Base-by-base conservation (phyloP, 2,113 vertebrate species). In the Cervus canadensis region DNA sequence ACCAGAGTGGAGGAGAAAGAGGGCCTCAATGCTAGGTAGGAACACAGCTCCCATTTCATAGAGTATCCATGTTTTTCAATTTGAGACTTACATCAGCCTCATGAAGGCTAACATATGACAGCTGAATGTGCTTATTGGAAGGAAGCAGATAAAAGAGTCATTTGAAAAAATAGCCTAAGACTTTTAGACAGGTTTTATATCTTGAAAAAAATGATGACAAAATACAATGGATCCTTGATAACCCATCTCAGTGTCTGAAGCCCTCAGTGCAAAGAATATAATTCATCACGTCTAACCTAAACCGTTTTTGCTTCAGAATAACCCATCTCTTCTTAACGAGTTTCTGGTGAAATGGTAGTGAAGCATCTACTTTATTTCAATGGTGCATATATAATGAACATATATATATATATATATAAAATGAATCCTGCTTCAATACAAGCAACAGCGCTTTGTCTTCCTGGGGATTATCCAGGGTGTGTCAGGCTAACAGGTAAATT, bases 191-290 rank as follows among this genome's bases (percentile, higher is more conserved):
- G 78, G 28, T 79, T 95, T 94, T 81, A 59, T 3, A 59, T 14
- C 89, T 93, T 52, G 36, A 5, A 87, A 97, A 92, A 98, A 96
- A 50, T 89, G 62, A 97, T 94, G 85, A 94, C 88, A 97, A 97
- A 97, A 95, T 59, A 91, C 25, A 8, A 91, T 62, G n/a, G 76
- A 33, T 94, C 76, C 43, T 79, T 86, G 52, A 95, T 81, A 94
- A 84, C 57, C 78, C 84, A 90, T 92, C 57, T 95, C 50, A 30
- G 54, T 33, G 59, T 84, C 48, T 94, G 93, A 85, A 33, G 48
- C 87, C 85, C 64, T 92, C 88, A 2, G 50, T 60, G 88, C 91
- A 79, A 36, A 30, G 88, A 94, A 84, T 6, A 33, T 33, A 82
- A 95, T 82, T 94, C 59, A 88, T 71, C 33, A 83, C 2, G 0